These are phyloP conservation scores for Erynnis tages DNA, from an alignment of 2,888 invertebrate species.

Conservation along the genomic window DNA sequence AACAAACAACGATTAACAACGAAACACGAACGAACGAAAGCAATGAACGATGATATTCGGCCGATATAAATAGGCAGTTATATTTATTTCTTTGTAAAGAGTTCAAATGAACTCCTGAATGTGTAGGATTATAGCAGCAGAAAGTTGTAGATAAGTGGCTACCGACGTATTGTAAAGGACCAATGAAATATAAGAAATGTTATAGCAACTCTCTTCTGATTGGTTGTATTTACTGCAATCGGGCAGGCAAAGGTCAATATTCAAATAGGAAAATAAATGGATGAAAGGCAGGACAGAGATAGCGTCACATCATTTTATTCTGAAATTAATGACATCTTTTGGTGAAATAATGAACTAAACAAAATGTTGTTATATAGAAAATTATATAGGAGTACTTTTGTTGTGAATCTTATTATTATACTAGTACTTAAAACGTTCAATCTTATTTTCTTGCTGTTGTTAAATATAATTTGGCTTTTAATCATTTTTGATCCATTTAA, in stretches of 20 bases:
- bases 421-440: no score
- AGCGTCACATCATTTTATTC: constrained; percentile 4
- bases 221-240: constrained; percentile 40
- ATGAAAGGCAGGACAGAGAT: constrained; percentile 24
- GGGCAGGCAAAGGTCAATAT: constrained; percentile 29
- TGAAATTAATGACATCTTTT: constrained; percentile 29
- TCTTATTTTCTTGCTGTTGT: no score
- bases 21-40: constrained; percentile 51
- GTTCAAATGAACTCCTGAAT: constrained; percentile 39
- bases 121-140: constrained; percentile 41
- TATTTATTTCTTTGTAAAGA: constrained; percentile 40
- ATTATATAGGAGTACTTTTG: no score
- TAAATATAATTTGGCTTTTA: no score
- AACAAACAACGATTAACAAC: constrained; percentile 43
- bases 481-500: no score
- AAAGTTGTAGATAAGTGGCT: constrained; percentile 33
- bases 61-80: constrained; percentile 41
- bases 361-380: no score
- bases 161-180: constrained; percentile 39
- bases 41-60: constrained; percentile 54
- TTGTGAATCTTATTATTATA: no score
- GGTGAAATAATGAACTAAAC: constrained; percentile 20
- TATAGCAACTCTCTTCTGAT: constrained; percentile 37
- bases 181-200: constrained; percentile 41
- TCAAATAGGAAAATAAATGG: constrained; percentile 28